Evolutionary conservation across 2,797 vertebrate genomes (phyloP).

Genomic region (Sebastes steindachneri): DNA sequence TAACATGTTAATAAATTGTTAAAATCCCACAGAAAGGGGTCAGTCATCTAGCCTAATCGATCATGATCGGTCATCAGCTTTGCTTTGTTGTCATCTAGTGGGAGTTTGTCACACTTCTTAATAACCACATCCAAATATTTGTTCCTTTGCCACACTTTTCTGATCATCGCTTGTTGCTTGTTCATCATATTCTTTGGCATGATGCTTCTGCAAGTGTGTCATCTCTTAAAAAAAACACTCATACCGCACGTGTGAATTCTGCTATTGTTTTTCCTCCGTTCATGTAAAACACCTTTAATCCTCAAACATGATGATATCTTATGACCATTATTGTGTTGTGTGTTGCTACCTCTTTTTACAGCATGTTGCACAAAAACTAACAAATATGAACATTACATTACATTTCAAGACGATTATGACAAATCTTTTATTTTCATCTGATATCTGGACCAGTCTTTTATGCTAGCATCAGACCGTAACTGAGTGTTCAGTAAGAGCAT

Average conservation of each 20-base stretch:
- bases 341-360: not conserved
- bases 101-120: not conserved
- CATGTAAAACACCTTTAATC: too few species aligned
- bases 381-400: not conserved
- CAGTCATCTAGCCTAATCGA: not conserved
- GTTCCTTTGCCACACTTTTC: not conserved
- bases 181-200: not conserved
- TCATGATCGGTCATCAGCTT: not conserved
- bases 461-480: accelerated
- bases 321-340: not conserved
- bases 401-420: not conserved
- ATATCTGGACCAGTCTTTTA: not conserved
- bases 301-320: too few species aligned
- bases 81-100: not conserved
- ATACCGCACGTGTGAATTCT: not conserved
- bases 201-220: not conserved
- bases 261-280: too few species aligned
- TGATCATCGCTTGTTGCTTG: not conserved
- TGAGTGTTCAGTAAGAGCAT: not conserved
- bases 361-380: not conserved
- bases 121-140: not conserved
- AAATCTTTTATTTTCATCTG: not conserved
- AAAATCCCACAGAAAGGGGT: not conserved
- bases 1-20: not conserved
- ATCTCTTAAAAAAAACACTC: not conserved